Conservation (phyloP, 2,888 invertebrate genomes). For the Thecophora atra region DNA sequence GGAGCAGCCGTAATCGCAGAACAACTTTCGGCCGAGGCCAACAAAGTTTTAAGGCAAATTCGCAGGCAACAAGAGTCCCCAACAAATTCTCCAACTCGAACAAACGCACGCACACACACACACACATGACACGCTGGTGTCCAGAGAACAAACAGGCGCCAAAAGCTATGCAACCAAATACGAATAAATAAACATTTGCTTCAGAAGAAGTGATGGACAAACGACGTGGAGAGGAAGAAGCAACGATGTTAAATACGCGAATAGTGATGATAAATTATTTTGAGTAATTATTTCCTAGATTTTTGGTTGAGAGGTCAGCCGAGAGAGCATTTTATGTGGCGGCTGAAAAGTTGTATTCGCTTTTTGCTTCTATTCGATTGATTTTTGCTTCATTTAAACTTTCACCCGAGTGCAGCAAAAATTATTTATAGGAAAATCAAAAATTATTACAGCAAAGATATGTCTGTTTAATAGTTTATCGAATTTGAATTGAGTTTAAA, state of each 20-base stretch:
- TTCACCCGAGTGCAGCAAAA: neutral
- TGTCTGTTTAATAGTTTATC: too few relatives aligned
- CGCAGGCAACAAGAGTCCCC: constrained; percentile 8
- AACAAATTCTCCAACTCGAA: neutral
- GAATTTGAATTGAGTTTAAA: too few relatives aligned
- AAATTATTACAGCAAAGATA: too few relatives aligned
- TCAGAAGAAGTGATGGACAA: neutral
- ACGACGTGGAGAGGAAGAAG: neutral
- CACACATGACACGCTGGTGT: neutral
- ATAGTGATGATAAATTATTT: neutral
- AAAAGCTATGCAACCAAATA: constrained; percentile 19
- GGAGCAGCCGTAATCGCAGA: constrained; percentile 15
- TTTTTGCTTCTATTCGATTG: constrained; percentile 4
- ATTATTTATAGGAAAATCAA: too few relatives aligned
- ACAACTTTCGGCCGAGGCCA: constrained; percentile 24
- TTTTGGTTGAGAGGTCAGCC: neutral
- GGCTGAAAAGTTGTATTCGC: neutral
- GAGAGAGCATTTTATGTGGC: neutral
- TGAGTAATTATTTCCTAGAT: neutral
- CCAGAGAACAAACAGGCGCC: constrained; percentile 13
- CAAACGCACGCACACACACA: neutral
- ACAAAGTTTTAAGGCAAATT: constrained; percentile 28
- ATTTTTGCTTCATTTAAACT: neutral
- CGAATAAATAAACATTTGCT: neutral
- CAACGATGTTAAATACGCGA: too few relatives aligned